These are phyloP conservation scores for Gila orcuttii DNA, from an alignment of 2,113 vertebrate species.

Conservation along the genomic window DNA sequence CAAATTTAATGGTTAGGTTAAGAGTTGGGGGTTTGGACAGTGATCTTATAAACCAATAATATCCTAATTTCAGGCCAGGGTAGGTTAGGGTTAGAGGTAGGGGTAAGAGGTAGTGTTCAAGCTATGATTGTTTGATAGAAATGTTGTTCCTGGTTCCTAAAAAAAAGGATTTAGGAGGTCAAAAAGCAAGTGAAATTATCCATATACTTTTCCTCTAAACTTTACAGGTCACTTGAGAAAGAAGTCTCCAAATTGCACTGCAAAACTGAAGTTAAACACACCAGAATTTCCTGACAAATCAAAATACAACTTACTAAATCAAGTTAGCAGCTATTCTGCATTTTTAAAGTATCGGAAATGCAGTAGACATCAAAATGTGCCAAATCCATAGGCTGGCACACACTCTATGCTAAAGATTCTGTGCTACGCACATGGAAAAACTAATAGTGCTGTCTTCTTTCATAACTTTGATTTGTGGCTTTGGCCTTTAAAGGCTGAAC, in stretches of 20 bases:
- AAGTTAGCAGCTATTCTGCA: not conserved
- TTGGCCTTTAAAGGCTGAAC: constrained; percentile 15
- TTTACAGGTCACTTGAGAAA: not conserved
- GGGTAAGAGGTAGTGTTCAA: not conserved
- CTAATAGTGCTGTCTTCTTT: not conserved
- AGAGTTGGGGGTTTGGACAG: not conserved
- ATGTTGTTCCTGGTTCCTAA: not conserved
- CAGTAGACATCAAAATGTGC: not conserved
- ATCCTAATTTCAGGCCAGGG: not conserved
- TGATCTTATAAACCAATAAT: not conserved
- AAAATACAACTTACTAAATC: not conserved
- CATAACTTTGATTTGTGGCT: constrained; percentile 14
- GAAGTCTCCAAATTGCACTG: not conserved
- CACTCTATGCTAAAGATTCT: not conserved
- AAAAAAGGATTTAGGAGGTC: not conserved
- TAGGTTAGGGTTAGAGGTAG: not conserved
- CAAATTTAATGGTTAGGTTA: not conserved
- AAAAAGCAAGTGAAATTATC: not conserved
- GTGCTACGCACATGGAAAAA: constrained; percentile 25
- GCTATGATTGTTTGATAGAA: not conserved
- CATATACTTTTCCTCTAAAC: not conserved
- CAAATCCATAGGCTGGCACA: constrained; percentile 15
- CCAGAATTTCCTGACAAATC: not conserved
- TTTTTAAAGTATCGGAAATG: not conserved
- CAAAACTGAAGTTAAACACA: not conserved